Evolutionary conservation across 2,888 invertebrate genomes (phyloP).

Genomic region (Dione vanillae): DNA sequence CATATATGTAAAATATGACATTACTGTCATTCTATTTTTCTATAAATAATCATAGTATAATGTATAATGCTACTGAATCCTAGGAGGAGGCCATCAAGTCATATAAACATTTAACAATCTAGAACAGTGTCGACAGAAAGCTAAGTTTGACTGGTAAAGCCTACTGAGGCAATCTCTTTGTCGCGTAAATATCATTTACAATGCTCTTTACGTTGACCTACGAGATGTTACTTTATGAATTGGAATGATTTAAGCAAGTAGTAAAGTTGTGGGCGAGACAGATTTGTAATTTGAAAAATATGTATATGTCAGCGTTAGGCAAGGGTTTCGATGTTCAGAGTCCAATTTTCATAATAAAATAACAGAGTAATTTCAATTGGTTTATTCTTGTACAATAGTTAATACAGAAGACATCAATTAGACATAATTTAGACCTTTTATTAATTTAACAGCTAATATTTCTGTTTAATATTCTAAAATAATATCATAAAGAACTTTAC

Average conservation of each 20-base stretch:
- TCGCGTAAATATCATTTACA: constrained; percentile 3
- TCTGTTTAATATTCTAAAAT: too few relatives aligned
- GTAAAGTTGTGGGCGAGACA: background rate
- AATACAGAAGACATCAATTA: too few relatives aligned
- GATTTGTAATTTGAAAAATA: background rate
- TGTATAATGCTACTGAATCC: background rate
- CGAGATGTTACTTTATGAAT: background rate
- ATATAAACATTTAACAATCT: constrained; percentile 9
- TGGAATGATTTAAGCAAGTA: constrained; percentile 10
- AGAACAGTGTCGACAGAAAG: constrained; percentile 2
- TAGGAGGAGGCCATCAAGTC: background rate
- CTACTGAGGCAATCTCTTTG: constrained; percentile 24
- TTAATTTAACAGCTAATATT: too few relatives aligned
- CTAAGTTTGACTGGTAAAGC: constrained; percentile 12
- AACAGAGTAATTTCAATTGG: too few relatives aligned
- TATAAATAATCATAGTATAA: background rate
- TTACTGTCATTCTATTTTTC: too few relatives aligned
- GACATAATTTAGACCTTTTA: too few relatives aligned
- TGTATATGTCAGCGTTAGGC: too few relatives aligned
- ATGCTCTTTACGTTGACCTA: constrained; percentile 25
- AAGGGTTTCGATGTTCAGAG: too few relatives aligned
- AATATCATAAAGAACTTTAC: too few relatives aligned
- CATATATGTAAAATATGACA: too few relatives aligned
- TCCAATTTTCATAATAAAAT: too few relatives aligned
- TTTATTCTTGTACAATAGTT: too few relatives aligned